phyloP scores from a whole-genome alignment of 2,113 vertebrate genomes.

The Malurus cyaneus region DNA sequence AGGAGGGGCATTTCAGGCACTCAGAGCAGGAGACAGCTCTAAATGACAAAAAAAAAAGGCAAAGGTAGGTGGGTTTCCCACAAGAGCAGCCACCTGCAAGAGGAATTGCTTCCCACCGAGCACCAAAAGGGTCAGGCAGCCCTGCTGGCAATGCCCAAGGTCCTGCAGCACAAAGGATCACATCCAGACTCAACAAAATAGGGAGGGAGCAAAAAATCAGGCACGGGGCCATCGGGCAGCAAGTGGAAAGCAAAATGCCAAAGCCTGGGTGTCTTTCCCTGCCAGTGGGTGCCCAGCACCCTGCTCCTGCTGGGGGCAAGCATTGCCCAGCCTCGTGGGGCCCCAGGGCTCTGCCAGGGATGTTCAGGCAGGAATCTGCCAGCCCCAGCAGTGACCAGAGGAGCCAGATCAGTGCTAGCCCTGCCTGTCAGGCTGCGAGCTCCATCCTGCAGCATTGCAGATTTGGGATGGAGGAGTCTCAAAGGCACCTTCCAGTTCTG shows the following conservation, averaged over 20 bases:
- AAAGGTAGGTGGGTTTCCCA: neutral
- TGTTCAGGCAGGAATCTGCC: neutral
- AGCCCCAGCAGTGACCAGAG: neutral
- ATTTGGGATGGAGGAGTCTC: neutral
- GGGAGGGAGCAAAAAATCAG: neutral
- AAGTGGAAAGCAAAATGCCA: neutral
- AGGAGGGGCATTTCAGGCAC: neutral
- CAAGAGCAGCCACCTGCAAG: neutral
- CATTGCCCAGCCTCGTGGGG: accelerated
- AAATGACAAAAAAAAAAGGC: neutral
- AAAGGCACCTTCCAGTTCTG: neutral
- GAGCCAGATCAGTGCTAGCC: accelerated
- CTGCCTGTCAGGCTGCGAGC: neutral
- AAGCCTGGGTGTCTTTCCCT: neutral
- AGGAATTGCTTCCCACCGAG: neutral
- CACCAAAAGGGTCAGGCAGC: neutral
- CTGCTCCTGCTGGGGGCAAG: neutral
- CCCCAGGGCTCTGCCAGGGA: neutral
- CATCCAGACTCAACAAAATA: accelerated
- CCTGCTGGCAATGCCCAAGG: accelerated
- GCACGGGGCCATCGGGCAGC: neutral
- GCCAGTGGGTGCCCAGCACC: neutral
- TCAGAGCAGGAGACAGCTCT: neutral
- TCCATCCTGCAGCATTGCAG: neutral
- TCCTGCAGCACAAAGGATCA: neutral